Percentiles rank a stretch among this genome's conserved stretches.
These are phyloP conservation scores for Limosa lapponica DNA, from an alignment of 2,797 vertebrate species.

Conservation along the genomic window DNA sequence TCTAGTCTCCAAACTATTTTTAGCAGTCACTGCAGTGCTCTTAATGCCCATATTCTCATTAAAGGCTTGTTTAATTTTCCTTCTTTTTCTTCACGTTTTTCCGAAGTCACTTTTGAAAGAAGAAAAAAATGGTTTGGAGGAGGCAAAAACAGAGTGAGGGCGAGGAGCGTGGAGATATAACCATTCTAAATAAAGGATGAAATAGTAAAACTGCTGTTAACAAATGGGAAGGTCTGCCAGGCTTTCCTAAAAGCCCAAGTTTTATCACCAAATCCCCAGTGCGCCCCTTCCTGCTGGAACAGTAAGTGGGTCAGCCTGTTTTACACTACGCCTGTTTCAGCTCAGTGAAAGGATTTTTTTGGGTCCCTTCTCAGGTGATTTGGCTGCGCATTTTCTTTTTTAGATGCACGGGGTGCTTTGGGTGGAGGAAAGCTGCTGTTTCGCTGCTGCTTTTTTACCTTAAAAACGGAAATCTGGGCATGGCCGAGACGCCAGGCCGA, in stretches of 20 bases:
- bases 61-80: not conserved
- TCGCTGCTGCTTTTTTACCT: not conserved
- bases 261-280: not conserved
- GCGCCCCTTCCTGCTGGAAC: not conserved
- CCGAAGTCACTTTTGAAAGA: not conserved
- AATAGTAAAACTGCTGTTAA: not conserved
- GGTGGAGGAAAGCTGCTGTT: not conserved
- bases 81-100: not conserved
- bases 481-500: fast-evolving
- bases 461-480: fast-evolving
- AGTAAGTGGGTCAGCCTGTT: not conserved
- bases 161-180: fast-evolving
- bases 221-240: not conserved
- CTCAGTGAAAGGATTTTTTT: not conserved
- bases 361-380: not conserved
- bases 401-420: not conserved
- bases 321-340: not conserved
- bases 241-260: not conserved
- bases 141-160: not conserved
- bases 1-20: not conserved
- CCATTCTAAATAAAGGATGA: fast-evolving
- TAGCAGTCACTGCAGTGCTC: not conserved
- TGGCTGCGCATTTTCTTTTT: not conserved
- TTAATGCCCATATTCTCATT: not conserved
- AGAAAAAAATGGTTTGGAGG: not conserved